phyloP scores from a whole-genome alignment of 2,113 vertebrate species.

The Eubucco bourcierii region DNA sequence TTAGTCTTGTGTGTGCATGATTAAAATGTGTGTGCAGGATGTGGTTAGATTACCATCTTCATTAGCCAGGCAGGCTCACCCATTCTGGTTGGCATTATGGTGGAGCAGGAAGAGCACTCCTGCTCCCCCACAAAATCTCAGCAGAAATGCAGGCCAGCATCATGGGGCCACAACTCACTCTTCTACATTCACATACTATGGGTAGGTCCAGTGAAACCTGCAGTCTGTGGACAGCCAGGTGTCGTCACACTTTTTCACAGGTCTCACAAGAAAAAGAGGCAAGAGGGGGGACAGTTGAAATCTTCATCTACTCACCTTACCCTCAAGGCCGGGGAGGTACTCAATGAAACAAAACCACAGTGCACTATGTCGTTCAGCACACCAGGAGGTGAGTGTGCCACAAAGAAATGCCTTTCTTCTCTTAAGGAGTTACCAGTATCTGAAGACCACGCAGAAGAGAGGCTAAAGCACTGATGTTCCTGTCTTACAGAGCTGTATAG shows the following conservation, averaged over 20 bases:
- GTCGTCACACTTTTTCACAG: neutral
- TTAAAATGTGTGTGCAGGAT: neutral
- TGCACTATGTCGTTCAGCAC: too few species aligned
- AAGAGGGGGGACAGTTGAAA: neutral
- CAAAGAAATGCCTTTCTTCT: neutral
- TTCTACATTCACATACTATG: fast-evolving
- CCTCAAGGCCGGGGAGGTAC: neutral
- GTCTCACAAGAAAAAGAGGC: neutral
- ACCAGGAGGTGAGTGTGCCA: neutral
- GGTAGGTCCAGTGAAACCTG: neutral
- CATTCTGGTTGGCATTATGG: neutral
- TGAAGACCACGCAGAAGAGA: neutral
- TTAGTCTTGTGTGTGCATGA: neutral
- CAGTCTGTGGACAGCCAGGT: neutral
- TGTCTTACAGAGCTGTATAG: neutral
- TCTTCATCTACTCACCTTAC: neutral
- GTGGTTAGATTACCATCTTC: neutral
- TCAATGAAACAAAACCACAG: neutral
- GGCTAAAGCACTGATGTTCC: neutral
- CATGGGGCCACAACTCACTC: neutral
- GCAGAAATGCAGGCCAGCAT: neutral
- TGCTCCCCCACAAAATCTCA: neutral
- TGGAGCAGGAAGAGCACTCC: neutral
- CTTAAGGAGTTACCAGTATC: neutral
- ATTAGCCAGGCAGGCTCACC: neutral